These are phyloP conservation scores for Sphaeramia orbicularis DNA, from an alignment of 2,797 vertebrate genomes.

Conservation along the genomic window DNA sequence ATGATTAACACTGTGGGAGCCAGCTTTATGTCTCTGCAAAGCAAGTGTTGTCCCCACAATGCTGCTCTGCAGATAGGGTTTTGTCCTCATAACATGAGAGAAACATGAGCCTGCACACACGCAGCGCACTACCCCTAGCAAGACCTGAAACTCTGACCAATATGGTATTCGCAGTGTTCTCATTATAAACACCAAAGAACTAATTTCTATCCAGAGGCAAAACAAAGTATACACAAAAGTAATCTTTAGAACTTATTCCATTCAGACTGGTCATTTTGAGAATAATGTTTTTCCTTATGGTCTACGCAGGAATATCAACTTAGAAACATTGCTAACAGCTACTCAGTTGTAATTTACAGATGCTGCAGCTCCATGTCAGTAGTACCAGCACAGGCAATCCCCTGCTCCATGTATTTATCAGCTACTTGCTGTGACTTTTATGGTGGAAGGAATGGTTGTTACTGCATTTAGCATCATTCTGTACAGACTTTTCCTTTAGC, in stretches of 20 bases:
- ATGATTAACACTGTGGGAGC: too few species aligned
- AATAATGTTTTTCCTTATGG: constrained; percentile 9
- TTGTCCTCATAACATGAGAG: too few species aligned
- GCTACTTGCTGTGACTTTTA: constrained; percentile 18
- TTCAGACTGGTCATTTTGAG: constrained; percentile 9
- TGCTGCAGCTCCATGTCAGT: constrained; percentile 6
- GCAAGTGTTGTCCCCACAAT: too few species aligned
- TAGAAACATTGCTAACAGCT: constrained; percentile 30
- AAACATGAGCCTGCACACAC: not conserved
- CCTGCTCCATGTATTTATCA: constrained; percentile 12
- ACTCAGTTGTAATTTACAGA: constrained; percentile 28
- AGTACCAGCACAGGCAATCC: constrained; percentile 12
- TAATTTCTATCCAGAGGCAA: constrained; percentile 46
- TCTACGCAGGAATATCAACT: constrained; percentile 15
- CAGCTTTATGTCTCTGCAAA: too few species aligned
- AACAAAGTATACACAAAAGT: constrained; percentile 31
- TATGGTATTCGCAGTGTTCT: constrained; percentile 41
- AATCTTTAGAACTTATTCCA: constrained; percentile 19
- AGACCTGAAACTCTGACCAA: constrained; percentile 51
- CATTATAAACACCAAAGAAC: constrained; percentile 55
- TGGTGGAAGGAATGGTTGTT: constrained; percentile 20
- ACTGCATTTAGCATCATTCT: constrained; percentile 23
- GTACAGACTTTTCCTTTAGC: constrained; percentile 9
- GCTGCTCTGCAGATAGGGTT: too few species aligned
- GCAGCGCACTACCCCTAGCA: constrained; percentile 39